Percentiles rank a stretch among this genome's conserved stretches.
Evolutionary conservation across 2,797 vertebrate genomes (phyloP).

Genomic region (Ceyx erithaca): DNA sequence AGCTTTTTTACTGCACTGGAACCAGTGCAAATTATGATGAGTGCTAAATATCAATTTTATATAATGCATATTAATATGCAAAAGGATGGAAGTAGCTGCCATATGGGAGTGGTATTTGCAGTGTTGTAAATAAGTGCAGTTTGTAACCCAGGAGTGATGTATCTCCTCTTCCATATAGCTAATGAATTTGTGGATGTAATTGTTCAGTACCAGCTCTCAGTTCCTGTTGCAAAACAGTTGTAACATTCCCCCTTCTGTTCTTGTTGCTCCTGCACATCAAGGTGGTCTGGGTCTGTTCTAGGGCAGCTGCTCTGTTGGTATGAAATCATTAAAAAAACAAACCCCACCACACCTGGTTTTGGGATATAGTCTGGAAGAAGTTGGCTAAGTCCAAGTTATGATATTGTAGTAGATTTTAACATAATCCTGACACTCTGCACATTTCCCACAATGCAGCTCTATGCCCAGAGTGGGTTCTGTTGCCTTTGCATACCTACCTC

Average conservation of each 20-base stretch:
- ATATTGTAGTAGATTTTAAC: background rate
- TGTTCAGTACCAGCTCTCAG: background rate
- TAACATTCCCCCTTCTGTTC: background rate
- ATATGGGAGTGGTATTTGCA: background rate
- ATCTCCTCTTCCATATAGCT: background rate
- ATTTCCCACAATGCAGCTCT: background rate
- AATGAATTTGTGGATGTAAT: background rate
- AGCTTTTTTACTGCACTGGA: background rate
- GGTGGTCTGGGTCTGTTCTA: background rate
- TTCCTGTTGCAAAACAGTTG: background rate
- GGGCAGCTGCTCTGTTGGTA: background rate
- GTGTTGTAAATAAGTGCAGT: background rate
- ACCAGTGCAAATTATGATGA: background rate
- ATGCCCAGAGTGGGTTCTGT: background rate
- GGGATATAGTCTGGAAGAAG: background rate
- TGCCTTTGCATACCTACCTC: background rate
- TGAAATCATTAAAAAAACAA: background rate
- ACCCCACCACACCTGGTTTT: rapidly evolving
- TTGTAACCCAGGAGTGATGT: background rate
- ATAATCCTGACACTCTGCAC: rapidly evolving
- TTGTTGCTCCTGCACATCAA: background rate
- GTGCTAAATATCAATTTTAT: background rate
- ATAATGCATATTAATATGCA: background rate
- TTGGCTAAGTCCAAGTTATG: background rate
- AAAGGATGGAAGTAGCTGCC: background rate